Evolutionary conservation across 2,888 invertebrate genomes (phyloP), one percentile per base, ranked within the genome.

Genomic region (Drosophila nr. perissopoda): DNA sequence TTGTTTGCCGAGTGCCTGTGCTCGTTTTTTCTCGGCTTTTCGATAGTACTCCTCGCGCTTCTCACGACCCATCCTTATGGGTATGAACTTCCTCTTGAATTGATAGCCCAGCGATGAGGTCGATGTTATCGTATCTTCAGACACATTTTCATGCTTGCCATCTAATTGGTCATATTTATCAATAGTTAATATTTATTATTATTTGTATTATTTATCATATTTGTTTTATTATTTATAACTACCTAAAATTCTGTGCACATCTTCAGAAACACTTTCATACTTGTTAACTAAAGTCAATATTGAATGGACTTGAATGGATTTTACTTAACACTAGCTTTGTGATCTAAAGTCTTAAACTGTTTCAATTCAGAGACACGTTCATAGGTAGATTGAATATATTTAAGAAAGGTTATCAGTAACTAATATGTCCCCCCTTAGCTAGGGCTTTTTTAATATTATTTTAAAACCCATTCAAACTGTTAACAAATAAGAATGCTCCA

Each of bases 51-150:
- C 52, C 0, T 61, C 61, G 0, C 36, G 56, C 2, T 63, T 82
- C 1, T 72, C 49, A 7, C 53, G 42, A 18, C 3, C 1, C 8
- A 36, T 11, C 48, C 60, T 58, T 0, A 79, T 6, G 1, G 88
- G 82, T 63, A 91, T 63, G 16, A 87, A 89, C 61, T 90, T 89
- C 5, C 65, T 69, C 1, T 70, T 74, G 2, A 87, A 76, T 27
- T 90, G 82, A 27, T 74, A 91, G 48, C 58, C 75, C 42, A 83
- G 57, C 25, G 90, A 88, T 6, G 91, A 91, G 18, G 90, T 84
- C 3, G 92, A 85, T n/a, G 89, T 79, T 10, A 69, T 51, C 0
- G 73, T 53, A 5, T 72, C 72, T 0, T 42, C 42, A 16, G 29
- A 21, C 2, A 29, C 10, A 13, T 53, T 29, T 5, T 58, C 57